These are phyloP conservation scores for Phthorimaea operculella DNA, from an alignment of 1,140 invertebrate species.

Conservation along the genomic window DNA sequence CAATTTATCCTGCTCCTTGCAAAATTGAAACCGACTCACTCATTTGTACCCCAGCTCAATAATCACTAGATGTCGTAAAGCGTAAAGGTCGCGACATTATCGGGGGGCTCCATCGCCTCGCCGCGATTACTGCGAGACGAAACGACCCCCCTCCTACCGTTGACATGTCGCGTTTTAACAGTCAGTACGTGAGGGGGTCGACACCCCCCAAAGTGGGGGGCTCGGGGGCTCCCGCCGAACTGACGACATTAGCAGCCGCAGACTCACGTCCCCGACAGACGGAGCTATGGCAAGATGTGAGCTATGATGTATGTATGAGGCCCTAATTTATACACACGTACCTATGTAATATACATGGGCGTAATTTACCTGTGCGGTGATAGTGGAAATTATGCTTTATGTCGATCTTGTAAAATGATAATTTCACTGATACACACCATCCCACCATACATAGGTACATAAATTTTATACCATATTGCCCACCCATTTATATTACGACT, in stretches of 20 bases:
- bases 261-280: constrained; percentile 51
- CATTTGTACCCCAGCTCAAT: constrained; percentile 14
- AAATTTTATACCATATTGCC: too few species aligned
- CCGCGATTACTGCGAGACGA: constrained; percentile 29
- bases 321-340: too few species aligned
- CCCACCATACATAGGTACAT: too few species aligned
- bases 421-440: too few species aligned
- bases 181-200: constrained; percentile 41
- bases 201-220: constrained; percentile 7
- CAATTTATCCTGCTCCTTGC: too few species aligned
- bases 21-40: too few species aligned
- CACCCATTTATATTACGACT: too few species aligned
- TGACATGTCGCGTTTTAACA: constrained; percentile 65
- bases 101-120: constrained; percentile 38
- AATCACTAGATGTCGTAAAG: constrained; percentile 4
- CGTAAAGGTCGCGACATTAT: constrained; percentile 53
- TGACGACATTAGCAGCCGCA: constrained; percentile 63
- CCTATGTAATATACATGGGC: too few species aligned
- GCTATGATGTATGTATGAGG: constrained; percentile 7
- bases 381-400: too few species aligned
- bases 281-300: constrained; percentile 39
- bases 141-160: constrained; percentile 34
- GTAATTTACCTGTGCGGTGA: too few species aligned
- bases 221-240: constrained; percentile 23
- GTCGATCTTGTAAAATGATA: too few species aligned